These are phyloP conservation scores for Struthio camelus DNA, from an alignment of 2,113 vertebrate species.

Conservation along the genomic window DNA sequence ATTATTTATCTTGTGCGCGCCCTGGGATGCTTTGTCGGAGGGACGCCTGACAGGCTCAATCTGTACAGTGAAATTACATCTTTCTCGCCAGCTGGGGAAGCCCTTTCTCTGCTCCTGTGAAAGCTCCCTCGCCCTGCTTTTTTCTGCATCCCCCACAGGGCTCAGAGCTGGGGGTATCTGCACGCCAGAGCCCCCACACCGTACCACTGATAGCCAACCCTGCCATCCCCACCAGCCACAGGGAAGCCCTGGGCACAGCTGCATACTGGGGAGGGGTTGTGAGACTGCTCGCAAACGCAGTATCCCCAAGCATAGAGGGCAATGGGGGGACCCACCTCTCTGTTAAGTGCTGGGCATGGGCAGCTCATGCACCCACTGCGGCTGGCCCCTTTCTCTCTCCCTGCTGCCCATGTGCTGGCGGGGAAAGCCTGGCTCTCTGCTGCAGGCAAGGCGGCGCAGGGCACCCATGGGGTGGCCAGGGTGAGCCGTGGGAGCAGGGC, in stretches of 20 bases:
- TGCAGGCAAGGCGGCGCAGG: neutral
- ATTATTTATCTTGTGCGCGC: neutral
- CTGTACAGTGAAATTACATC: neutral
- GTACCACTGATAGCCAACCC: rapidly evolving
- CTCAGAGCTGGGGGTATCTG: neutral
- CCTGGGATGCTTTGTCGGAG: neutral
- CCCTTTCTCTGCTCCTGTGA: neutral
- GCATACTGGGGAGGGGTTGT: neutral
- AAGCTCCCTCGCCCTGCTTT: neutral
- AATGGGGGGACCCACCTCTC: neutral
- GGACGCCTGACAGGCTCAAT: constrained; percentile 9
- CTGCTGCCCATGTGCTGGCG: no score
- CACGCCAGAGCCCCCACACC: neutral
- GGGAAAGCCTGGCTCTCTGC: neutral
- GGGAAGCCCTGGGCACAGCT: neutral
- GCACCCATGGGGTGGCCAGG: no score
- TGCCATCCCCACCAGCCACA: neutral
- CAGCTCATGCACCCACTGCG: neutral
- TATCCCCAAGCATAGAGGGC: neutral
- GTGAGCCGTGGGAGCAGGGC: neutral
- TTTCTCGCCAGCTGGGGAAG: constrained; percentile 16
- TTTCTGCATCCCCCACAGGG: neutral
- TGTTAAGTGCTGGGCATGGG: neutral
- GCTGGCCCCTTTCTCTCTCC: no score
- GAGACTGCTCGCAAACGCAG: no score